phyloP scores from a whole-genome alignment of 2,888 invertebrate species.

The Temnothorax unifasciatus region DNA sequence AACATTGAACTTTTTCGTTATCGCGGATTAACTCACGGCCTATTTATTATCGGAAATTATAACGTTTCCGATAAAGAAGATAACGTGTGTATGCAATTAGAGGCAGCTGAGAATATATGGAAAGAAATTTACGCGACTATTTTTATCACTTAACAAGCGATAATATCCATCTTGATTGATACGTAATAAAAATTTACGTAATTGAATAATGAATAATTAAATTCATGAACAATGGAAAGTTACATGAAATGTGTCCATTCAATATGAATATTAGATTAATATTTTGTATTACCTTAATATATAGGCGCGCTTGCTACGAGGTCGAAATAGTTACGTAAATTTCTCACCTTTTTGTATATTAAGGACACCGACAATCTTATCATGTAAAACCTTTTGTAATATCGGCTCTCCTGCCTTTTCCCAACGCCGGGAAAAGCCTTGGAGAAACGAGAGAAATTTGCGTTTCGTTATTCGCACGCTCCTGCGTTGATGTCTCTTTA shows the following conservation, averaged over 20 bases:
- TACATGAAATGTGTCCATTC: neutral
- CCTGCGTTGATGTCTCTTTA: conserved; percentile 59
- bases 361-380: conserved; percentile 29
- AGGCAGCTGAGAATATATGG: conserved; percentile 67
- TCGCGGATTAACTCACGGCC: conserved; percentile 38
- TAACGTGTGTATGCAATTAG: conserved; percentile 61
- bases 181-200: neutral
- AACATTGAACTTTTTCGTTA: conserved; percentile 62
- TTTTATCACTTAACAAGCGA: neutral
- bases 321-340: conserved; percentile 20
- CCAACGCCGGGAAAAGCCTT: conserved; percentile 75
- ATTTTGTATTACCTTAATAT: neutral
- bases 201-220: neutral
- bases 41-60: conserved; percentile 66
- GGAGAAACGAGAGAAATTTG: conserved; percentile 71
- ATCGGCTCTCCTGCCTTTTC: conserved; percentile 74
- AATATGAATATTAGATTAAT: neutral
- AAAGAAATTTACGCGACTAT: conserved; percentile 54
- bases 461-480: conserved; percentile 69
- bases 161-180: neutral
- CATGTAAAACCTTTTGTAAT: conserved; percentile 27
- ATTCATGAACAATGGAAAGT: neutral
- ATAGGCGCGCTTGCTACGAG: neutral
- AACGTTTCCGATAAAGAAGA: conserved; percentile 61
- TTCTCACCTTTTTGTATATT: conserved; percentile 4